Conservation (phyloP, 2,113 vertebrate genomes). For the Bombycilla garrulus region DNA sequence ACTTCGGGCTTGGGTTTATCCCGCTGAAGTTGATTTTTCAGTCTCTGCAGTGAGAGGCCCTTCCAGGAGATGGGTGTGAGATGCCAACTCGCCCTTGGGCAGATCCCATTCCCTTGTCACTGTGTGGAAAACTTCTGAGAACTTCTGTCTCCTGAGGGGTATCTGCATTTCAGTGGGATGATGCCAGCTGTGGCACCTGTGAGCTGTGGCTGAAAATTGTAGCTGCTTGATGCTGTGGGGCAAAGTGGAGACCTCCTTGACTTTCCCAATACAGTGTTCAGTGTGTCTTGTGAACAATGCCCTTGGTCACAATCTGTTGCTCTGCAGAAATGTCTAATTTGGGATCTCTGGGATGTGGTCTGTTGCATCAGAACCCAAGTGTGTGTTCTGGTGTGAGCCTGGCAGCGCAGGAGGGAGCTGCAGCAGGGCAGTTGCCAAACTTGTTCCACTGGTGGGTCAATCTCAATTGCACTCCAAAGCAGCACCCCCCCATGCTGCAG, state of each 20-base stretch:
- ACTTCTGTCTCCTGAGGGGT: neutral
- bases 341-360: neutral
- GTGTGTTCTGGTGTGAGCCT: neutral
- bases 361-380: neutral
- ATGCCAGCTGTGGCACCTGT: neutral
- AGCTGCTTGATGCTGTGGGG: neutral
- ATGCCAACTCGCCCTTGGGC: neutral
- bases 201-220: neutral
- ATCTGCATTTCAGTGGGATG: neutral
- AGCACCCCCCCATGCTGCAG: neutral
- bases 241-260: neutral
- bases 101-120: neutral
- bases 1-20: neutral
- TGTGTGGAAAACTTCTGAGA: neutral
- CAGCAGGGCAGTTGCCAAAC: accelerated
- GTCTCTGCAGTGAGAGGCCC: neutral
- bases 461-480: neutral
- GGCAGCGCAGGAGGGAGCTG: neutral
- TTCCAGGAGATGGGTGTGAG: neutral
- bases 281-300: neutral
- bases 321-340: neutral
- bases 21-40: neutral
- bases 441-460: neutral
- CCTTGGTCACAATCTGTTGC: neutral
- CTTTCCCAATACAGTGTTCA: neutral